A percentile compares a stretch with the other conserved stretches of the same genome.
Evolutionary conservation across 2,888 invertebrate genomes (phyloP).

Genomic region (Apotomis betuletana): DNA sequence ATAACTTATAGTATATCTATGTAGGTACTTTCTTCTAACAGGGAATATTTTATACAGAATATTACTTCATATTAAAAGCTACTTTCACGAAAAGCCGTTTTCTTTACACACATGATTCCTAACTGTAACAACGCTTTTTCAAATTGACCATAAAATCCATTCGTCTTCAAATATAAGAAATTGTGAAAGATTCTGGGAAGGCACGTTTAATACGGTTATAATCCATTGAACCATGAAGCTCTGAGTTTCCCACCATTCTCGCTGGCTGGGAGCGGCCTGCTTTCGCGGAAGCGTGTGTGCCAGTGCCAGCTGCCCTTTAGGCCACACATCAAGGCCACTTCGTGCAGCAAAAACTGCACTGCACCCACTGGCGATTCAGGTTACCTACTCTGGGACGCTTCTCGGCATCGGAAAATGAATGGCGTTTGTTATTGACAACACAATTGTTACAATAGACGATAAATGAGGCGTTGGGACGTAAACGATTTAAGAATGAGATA

Average conservation of each 20-base stretch:
- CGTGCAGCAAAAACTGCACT: slow-evolving; percentile 64
- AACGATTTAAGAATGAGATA: no score
- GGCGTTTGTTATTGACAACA: not conserved
- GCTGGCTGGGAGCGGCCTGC: slow-evolving; percentile 67
- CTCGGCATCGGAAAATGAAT: not conserved
- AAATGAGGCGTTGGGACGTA: no score
- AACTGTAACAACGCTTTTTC: no score
- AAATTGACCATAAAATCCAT: not conserved
- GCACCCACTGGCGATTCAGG: slow-evolving; percentile 61
- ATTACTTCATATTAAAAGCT: no score
- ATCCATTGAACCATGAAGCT: slow-evolving; percentile 45
- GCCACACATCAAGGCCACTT: slow-evolving; percentile 66
- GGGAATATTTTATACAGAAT: no score
- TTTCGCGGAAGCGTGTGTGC: slow-evolving; percentile 62
- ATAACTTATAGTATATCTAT: no score
- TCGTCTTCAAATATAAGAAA: slow-evolving; percentile 2
- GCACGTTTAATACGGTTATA: slow-evolving; percentile 17
- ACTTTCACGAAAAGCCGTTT: no score
- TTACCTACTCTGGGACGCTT: slow-evolving; percentile 20
- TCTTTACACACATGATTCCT: no score
- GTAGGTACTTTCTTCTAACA: no score
- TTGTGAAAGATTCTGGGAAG: slow-evolving; percentile 7
- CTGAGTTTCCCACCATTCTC: slow-evolving; percentile 69
- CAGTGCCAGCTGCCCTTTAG: slow-evolving; percentile 67
- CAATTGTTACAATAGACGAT: not conserved